These are phyloP conservation scores for Heteractis magnifica DNA, from an alignment of 92 coral and sea anemone genomes.

Conservation along the genomic window DNA sequence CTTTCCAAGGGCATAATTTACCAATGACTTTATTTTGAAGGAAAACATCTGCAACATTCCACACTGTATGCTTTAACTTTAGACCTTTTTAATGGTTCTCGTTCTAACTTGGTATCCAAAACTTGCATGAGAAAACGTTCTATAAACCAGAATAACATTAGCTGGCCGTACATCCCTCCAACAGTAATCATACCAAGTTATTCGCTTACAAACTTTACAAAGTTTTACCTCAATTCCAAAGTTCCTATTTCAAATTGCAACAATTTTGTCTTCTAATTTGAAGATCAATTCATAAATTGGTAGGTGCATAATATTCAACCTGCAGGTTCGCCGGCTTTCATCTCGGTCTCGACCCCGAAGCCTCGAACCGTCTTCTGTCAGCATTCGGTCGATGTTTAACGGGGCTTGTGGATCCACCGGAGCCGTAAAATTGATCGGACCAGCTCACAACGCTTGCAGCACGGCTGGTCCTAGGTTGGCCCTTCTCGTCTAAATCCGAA, in stretches of 20 bases:
- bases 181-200: background rate
- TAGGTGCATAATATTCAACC: background rate
- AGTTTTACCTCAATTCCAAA: conserved; percentile 14
- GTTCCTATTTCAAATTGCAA: conserved; percentile 42
- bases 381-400: conserved; percentile 68
- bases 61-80: background rate
- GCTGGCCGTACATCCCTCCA: background rate
- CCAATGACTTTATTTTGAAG: background rate
- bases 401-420: conserved; percentile 71
- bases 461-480: conserved; percentile 67
- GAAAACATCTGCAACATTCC: background rate
- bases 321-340: conserved; percentile 19
- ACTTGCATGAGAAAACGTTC: background rate
- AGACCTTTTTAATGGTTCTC: background rate
- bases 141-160: no score
- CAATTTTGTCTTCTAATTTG: background rate
- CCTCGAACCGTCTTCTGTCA: conserved; percentile 71
- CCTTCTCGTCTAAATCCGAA: conserved; percentile 77
- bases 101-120: background rate
- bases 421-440: conserved; percentile 91
- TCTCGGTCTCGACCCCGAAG: conserved; percentile 72
- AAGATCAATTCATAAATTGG: conserved; percentile 7
- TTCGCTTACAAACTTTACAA: conserved; percentile 12
- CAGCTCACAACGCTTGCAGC: conserved; percentile 97
- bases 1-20: background rate